Evolutionary conservation across 2,113 vertebrate species (phyloP).

Genomic region (Myiopsitta monachus): DNA sequence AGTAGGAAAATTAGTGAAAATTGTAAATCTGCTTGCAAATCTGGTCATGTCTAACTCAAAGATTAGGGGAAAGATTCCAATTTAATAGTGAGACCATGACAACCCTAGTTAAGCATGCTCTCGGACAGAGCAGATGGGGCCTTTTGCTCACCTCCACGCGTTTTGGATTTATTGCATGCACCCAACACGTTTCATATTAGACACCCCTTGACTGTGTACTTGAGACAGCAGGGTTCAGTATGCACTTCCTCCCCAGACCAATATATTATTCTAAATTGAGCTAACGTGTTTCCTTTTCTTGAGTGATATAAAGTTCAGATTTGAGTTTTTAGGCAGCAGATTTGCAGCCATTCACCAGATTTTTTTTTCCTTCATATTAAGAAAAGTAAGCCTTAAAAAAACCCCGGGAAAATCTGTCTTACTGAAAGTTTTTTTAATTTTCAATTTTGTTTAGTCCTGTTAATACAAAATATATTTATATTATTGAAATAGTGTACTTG

Average conservation of each 20-base stretch:
- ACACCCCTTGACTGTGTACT: slow-evolving; percentile 71
- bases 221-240: slow-evolving; percentile 71
- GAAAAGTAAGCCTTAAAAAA: background rate
- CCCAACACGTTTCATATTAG: slow-evolving; percentile 71
- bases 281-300: slow-evolving; percentile 76
- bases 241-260: slow-evolving; percentile 76
- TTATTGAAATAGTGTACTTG: background rate
- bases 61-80: slow-evolving; percentile 73
- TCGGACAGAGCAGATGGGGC: slow-evolving; percentile 67
- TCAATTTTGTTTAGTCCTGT: background rate
- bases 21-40: slow-evolving; percentile 78
- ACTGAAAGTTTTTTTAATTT: background rate
- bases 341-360: background rate
- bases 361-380: background rate
- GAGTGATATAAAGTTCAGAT: slow-evolving; percentile 67
- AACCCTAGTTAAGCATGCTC: slow-evolving; percentile 69
- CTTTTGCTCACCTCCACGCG: slow-evolving; percentile 51
- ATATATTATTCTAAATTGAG: slow-evolving; percentile 80
- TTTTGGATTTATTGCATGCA: slow-evolving; percentile 71
- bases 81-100: slow-evolving; percentile 75
- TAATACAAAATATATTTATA: background rate
- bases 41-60: slow-evolving; percentile 69
- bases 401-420: background rate
- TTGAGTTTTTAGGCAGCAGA: slow-evolving; percentile 52
- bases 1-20: slow-evolving; percentile 77